phyloP scores from a whole-genome alignment of 2,797 vertebrate species.

The Gobionotothen gibberifrons region DNA sequence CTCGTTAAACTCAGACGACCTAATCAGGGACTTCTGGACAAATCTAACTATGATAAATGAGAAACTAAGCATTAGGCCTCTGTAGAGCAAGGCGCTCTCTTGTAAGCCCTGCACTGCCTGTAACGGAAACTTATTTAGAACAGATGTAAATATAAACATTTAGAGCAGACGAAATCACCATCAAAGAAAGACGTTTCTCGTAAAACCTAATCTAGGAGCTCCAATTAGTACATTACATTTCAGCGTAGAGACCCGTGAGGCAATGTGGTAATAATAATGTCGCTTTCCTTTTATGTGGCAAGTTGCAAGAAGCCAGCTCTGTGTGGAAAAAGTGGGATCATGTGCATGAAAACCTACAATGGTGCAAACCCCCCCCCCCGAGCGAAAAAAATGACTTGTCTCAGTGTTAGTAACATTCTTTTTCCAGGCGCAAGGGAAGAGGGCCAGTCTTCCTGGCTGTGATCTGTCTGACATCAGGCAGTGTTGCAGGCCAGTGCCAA shows the following conservation, averaged over 20 bases:
- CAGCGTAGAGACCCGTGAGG: constrained; percentile 45
- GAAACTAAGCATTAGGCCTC: constrained; percentile 26
- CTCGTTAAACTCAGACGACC: constrained; percentile 73
- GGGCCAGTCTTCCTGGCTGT: constrained; percentile 74
- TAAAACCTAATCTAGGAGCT: constrained; percentile 56
- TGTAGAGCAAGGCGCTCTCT: constrained; percentile 13
- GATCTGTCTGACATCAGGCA: constrained; percentile 80
- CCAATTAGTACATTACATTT: constrained; percentile 59
- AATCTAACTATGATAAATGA: constrained; percentile 74
- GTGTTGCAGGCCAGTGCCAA: constrained; percentile 68
- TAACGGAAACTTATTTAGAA: constrained; percentile 41
- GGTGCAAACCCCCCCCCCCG: constrained; percentile 12
- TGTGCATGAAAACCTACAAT: constrained; percentile 59
- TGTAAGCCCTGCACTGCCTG: neutral
- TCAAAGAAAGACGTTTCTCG: constrained; percentile 49
- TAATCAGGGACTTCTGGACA: constrained; percentile 65
- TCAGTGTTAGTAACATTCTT: constrained; percentile 59
- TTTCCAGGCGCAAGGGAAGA: constrained; percentile 74
- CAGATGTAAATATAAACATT: constrained; percentile 71
- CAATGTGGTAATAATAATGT: constrained; percentile 66
- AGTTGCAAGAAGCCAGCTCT: constrained; percentile 55
- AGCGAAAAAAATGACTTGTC: constrained; percentile 45
- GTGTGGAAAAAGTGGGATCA: constrained; percentile 58
- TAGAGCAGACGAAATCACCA: constrained; percentile 60
- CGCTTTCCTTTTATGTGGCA: constrained; percentile 66